Percentiles rank a stretch among this genome's conserved stretches.
These are phyloP conservation scores for Dexiosoma caninum DNA, from an alignment of 2,888 invertebrate genomes.

Conservation along the genomic window DNA sequence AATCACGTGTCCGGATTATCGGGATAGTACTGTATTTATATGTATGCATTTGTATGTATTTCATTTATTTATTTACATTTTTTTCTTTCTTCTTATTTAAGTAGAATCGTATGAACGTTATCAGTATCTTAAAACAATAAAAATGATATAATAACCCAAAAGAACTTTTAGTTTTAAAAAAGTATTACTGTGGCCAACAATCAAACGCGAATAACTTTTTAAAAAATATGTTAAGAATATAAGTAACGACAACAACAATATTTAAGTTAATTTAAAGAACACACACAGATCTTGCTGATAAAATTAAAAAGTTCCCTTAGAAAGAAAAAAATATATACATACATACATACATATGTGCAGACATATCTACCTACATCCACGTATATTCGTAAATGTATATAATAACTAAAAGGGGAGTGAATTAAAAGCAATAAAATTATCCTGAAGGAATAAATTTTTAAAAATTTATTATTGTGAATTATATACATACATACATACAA, in stretches of 20 bases:
- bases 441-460: background rate
- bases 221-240: conserved; percentile 56
- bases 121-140: conserved; percentile 65
- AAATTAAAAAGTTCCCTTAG: conserved; percentile 2
- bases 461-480: too few relatives aligned
- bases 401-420: background rate
- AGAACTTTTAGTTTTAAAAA: conserved; percentile 62
- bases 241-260: conserved; percentile 40
- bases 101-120: conserved; percentile 58
- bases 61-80: too few relatives aligned
- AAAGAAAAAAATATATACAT: conserved; percentile 14
- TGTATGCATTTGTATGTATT: too few relatives aligned
- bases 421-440: background rate
- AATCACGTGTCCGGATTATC: too few relatives aligned
- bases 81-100: conserved; percentile 23
- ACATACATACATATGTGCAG: too few relatives aligned
- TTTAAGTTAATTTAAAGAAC: conserved; percentile 33
- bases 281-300: conserved; percentile 12
- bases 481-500: background rate
- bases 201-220: conserved; percentile 64
- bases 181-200: conserved; percentile 71
- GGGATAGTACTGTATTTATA: too few relatives aligned
- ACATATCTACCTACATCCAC: too few relatives aligned
- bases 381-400: background rate
- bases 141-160: conserved; percentile 59